Evolutionary conservation across 2,888 invertebrate species (phyloP).

Genomic region (Choristoneura rosaceana): DNA sequence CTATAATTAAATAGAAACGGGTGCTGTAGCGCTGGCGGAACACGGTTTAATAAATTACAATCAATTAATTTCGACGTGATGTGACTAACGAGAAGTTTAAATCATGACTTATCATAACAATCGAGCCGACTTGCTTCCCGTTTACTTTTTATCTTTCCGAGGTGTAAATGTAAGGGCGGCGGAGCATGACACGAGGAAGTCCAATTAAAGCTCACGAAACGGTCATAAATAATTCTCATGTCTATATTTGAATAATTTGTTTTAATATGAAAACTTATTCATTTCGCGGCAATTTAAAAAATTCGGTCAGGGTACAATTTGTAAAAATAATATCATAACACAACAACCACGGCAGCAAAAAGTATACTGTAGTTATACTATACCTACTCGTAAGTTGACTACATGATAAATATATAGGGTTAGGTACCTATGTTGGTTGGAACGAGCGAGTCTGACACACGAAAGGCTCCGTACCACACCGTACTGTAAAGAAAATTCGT

Average conservation of each 20-base stretch:
- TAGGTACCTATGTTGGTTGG: too few relatives aligned
- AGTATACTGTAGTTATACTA: too few relatives aligned
- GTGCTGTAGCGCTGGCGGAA: background rate
- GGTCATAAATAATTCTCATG: slow-evolving; percentile 32
- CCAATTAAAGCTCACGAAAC: slow-evolving; percentile 48
- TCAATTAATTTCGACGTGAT: slow-evolving; percentile 15
- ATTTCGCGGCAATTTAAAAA: too few relatives aligned
- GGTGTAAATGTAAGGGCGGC: slow-evolving; percentile 46
- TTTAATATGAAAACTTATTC: background rate
- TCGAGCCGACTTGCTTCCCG: slow-evolving; percentile 40
- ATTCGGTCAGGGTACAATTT: too few relatives aligned
- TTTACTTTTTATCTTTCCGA: slow-evolving; percentile 42
- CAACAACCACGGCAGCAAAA: too few relatives aligned
- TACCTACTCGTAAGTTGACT: too few relatives aligned
- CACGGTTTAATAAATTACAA: slow-evolving; percentile 11
- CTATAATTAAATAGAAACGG: slow-evolving; percentile 5
- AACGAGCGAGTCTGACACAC: too few relatives aligned
- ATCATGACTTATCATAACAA: slow-evolving; percentile 37
- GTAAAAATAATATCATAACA: too few relatives aligned
- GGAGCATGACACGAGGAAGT: slow-evolving; percentile 45
- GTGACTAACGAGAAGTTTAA: slow-evolving; percentile 33
- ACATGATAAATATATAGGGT: too few relatives aligned
- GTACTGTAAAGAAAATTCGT: too few relatives aligned
- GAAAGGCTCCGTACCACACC: too few relatives aligned
- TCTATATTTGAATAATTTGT: slow-evolving; percentile 1